phyloP scores from a whole-genome alignment of 2,797 vertebrate species.

The Sebastes vulpes region DNA sequence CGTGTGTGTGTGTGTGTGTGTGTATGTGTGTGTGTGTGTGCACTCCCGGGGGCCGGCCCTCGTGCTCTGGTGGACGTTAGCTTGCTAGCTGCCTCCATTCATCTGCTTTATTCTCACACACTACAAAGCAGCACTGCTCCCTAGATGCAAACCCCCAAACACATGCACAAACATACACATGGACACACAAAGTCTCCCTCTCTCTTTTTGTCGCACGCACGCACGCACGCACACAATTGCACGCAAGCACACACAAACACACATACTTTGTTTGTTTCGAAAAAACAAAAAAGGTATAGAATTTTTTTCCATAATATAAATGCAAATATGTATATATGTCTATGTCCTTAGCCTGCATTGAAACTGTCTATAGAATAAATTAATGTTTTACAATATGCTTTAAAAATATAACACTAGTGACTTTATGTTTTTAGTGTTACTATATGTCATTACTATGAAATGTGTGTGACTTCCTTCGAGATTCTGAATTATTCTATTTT shows the following conservation, averaged over 20 bases:
- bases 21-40: background rate
- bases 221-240: background rate
- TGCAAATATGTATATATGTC: no score
- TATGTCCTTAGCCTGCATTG: background rate
- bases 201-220: background rate
- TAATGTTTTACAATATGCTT: no score
- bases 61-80: conserved; percentile 63
- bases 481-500: no score
- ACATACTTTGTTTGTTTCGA: no score
- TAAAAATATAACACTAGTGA: no score
- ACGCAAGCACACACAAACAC: background rate
- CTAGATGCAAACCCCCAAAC: conserved; percentile 76
- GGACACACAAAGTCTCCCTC: background rate
- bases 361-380: no score
- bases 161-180: background rate
- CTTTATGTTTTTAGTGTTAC: no score
- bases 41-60: conserved; percentile 44
- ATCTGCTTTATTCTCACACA: conserved; percentile 92
- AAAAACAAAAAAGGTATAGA: no score
- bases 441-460: no score
- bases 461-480: no score
- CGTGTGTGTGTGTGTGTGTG: background rate
- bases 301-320: no score
- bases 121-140: conserved; percentile 90
- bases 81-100: conserved; percentile 91